Base-by-base conservation (phyloP, 53 echinoderm and acorn worm genomes). In the Arbacia lixula region DNA sequence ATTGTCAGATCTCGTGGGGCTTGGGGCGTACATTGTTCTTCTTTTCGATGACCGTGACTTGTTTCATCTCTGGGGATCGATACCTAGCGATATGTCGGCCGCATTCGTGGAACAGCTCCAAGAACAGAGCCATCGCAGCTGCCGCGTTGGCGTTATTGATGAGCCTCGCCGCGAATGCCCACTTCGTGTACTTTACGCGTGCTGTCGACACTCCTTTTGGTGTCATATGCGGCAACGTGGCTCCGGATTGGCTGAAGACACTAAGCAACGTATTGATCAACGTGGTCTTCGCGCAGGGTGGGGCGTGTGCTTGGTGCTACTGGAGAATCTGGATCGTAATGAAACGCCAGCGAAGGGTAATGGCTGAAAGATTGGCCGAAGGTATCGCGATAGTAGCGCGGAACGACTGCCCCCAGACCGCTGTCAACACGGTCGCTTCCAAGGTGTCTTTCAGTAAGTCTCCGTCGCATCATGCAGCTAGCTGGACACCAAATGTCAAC, bases 41-140 rank as follows among this genome's bases (percentile, higher is more conserved):
- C 40, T 35, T 69, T 40, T 19, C 69, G 28, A 0, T 43, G 26
- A 14, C n/a, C 10, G 29, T 69, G 27, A 69, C 69, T 20, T 43
- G 40, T 29, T 69, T 69, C 12, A 69, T 69, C 40, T 40, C 69
- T 35, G 11, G 40, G 42, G 69, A 69, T 21, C 24, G 69, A 69
- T 69, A 69, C 69, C 43, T 69, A n/a, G 69, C 69, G 3, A 69
- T 69, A 9, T 69, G 69, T 8, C 42, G 43, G 1, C 69, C 69
- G 14, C 69, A 43, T 27, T 4, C 43, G 14, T 69, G 69, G 69
- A 69, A 69, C 14, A 69, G 43, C 43, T 69, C 69, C 0, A 69
- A 69, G 43, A 16, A 42, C 25, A 40, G 69, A 40, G 69, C 69
- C 5, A 43, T 36, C 27, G 21, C 43, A 43, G 28, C 69, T 33